Evolutionary conservation across 2,797 vertebrate species (phyloP).

Genomic region (Syngnathus acus): DNA sequence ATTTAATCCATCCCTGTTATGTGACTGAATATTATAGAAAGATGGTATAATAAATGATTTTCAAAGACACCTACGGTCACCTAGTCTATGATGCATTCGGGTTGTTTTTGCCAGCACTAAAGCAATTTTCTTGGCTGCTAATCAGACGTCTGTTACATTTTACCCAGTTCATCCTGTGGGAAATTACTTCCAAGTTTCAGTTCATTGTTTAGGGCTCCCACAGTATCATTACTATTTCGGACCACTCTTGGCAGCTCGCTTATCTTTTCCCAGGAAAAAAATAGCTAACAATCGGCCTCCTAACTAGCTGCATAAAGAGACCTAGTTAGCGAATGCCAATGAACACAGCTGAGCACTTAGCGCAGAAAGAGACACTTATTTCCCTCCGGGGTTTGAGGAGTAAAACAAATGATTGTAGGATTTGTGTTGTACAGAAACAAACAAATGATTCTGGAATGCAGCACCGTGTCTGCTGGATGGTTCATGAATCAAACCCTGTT

Average conservation of each 20-base stretch:
- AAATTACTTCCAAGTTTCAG: conserved; percentile 1
- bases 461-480: background rate
- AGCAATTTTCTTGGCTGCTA: conserved; percentile 1
- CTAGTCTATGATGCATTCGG: background rate
- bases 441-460: background rate
- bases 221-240: conserved; percentile 7
- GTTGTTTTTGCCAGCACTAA: background rate
- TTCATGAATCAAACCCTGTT: background rate
- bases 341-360: background rate
- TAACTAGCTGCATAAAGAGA: conserved; percentile 3
- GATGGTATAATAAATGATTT: background rate
- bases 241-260: background rate
- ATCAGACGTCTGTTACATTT: background rate
- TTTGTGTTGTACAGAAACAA: conserved; percentile 4
- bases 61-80: no score
- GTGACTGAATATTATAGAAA: background rate
- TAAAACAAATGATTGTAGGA: conserved; percentile 1
- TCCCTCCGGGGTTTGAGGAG: background rate
- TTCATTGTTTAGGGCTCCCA: conserved; percentile 7
- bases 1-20: background rate
- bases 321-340: background rate
- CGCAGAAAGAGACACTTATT: background rate
- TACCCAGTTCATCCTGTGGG: background rate
- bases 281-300: background rate
- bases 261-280: background rate